Percentiles rank a stretch among this genome's conserved stretches.
Conservation (phyloP, 1,140 invertebrate genomes). For the Ceratitis capitata region DNA sequence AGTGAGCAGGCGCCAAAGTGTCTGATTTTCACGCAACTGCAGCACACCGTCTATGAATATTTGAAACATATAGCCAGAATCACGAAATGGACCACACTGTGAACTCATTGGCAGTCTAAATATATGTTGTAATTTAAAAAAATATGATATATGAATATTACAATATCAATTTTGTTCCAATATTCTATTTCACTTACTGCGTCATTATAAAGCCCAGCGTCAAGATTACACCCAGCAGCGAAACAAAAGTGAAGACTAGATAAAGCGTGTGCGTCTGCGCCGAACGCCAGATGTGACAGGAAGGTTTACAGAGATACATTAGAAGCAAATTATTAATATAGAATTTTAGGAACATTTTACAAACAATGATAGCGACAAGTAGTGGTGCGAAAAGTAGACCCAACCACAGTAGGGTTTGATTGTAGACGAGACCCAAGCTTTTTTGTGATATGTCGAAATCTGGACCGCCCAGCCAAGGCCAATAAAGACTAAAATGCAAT, state of each 20-base stretch:
- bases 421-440: slow-evolving; percentile 79
- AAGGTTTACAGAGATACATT: slow-evolving; percentile 70
- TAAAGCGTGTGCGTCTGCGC: slow-evolving; percentile 78
- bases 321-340: slow-evolving; percentile 72
- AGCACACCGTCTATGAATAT: slow-evolving; percentile 66
- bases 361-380: slow-evolving; percentile 70
- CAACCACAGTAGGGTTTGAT: slow-evolving; percentile 79
- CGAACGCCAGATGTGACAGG: slow-evolving; percentile 74
- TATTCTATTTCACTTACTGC: slow-evolving; percentile 60
- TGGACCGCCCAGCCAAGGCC: slow-evolving; percentile 64
- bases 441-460: slow-evolving; percentile 79
- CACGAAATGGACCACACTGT: slow-evolving; percentile 68
- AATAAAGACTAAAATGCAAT: slow-evolving; percentile 43
- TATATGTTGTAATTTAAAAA: too few relatives aligned
- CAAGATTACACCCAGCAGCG: slow-evolving; percentile 70
- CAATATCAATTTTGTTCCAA: not conserved
- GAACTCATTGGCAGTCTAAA: slow-evolving; percentile 63
- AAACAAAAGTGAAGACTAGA: slow-evolving; percentile 73
- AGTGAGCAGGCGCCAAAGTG: slow-evolving; percentile 65
- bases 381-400: slow-evolving; percentile 76
- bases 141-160: slow-evolving; percentile 39
- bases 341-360: slow-evolving; percentile 76
- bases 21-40: slow-evolving; percentile 62
- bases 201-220: slow-evolving; percentile 71
- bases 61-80: slow-evolving; percentile 66